Evolutionary conservation across 2,113 vertebrate genomes (phyloP).

Genomic region (Choloepus hoffmanni): DNA sequence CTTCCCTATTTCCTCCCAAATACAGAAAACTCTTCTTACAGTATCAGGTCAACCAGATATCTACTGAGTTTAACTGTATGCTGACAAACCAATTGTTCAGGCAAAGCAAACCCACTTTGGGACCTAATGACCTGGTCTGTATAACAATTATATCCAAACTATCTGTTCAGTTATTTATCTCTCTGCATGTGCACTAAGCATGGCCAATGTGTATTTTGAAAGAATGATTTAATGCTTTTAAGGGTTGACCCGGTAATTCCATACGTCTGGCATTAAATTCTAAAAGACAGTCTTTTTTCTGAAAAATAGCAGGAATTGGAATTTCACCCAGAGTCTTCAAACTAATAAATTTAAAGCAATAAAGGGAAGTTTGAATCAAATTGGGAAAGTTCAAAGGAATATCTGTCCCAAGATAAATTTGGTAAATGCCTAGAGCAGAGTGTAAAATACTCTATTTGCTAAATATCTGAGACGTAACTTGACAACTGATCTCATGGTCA

Average conservation of each 20-base stretch:
- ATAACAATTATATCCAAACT: neutral
- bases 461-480: neutral
- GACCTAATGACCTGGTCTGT: neutral
- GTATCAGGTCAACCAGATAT: neutral
- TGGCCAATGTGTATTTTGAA: neutral
- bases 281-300: neutral
- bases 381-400: neutral
- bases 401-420: neutral
- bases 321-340: neutral
- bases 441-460: neutral
- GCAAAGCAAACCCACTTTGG: neutral
- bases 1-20: neutral
- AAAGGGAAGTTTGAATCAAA: neutral
- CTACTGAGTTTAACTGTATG: neutral
- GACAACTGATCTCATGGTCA: neutral
- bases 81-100: neutral
- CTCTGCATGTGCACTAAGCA: neutral
- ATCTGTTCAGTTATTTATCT: neutral
- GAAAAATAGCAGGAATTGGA: neutral
- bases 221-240: neutral
- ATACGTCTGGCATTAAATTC: neutral
- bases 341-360: slow-evolving; percentile 14
- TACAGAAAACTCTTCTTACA: slow-evolving; percentile 1
- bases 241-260: neutral
- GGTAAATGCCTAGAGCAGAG: neutral